Base-by-base conservation (phyloP, 2,888 invertebrate species). In the Chloromyia formosa region DNA sequence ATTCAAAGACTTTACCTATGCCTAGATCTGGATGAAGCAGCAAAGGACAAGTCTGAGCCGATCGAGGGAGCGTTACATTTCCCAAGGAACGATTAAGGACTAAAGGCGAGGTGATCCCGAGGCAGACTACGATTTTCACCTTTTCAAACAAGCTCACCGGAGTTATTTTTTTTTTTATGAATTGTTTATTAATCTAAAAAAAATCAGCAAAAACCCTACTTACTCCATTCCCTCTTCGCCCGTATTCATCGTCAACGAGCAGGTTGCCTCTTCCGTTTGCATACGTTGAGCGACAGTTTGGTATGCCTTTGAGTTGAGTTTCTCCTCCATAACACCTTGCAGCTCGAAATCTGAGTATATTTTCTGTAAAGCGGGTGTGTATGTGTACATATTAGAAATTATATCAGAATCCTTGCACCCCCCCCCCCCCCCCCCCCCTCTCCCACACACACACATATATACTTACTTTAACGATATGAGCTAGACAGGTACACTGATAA, bases 301-400 rank as follows among this genome's bases (percentile, higher is more conserved):
- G 88, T 98, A 98, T 80, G 92, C 91, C 88, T 97, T 97, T 77
- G 95, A 96, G 87, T 97, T 97, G 75, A 99, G 88, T 85, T 96
- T 95, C 84, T 98, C 97, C 83, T 98, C 98, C 86, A 96, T 95
- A 60, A 99, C 97, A 79, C 98, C 98, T 88, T 99, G 98, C 76
- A 99, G 90, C 88, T 98, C 98, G 87, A 98, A 99, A 87, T 99
- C 98, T 64, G 97, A 95, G 88, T 97, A 98, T 86, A 98, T 92
- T 93, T 99, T 99, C 95, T 98, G 87, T 54, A 69, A 69, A 20
- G n/a, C n/a, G n/a, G n/a, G n/a, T n/a, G n/a, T n/a, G n/a, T n/a
- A n/a, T n/a, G n/a, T n/a, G n/a, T n/a, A n/a, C n/a, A n/a, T n/a
- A n/a, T n/a, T n/a, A n/a, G n/a, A n/a, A n/a, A n/a, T n/a, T n/a